Evolutionary conservation across 2,888 invertebrate genomes (phyloP).

Genomic region (Liodrosophila aerea): DNA sequence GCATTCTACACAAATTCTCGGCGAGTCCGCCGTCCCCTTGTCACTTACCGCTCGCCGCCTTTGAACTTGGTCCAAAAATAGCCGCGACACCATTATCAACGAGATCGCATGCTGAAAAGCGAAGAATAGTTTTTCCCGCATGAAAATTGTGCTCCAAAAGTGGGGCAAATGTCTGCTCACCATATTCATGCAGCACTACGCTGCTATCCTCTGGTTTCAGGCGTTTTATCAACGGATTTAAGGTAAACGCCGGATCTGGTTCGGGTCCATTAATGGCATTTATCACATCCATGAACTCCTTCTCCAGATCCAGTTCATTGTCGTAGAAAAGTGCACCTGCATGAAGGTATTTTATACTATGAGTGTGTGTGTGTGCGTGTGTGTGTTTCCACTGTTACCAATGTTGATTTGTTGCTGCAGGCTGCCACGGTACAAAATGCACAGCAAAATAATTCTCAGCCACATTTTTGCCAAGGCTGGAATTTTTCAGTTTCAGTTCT

Average conservation of each 20-base stretch:
- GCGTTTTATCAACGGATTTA: slow-evolving; percentile 74
- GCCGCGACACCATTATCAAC: slow-evolving; percentile 87
- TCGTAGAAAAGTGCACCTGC: slow-evolving; percentile 84
- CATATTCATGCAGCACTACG: slow-evolving; percentile 74
- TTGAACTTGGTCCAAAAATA: slow-evolving; percentile 87
- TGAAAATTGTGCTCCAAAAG: background rate
- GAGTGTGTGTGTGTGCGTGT: background rate
- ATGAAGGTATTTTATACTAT: background rate
- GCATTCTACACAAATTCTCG: slow-evolving; percentile 53
- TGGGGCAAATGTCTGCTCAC: slow-evolving; percentile 57
- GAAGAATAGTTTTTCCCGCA: background rate
- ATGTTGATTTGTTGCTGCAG: slow-evolving; percentile 72
- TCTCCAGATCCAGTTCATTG: slow-evolving; percentile 84
- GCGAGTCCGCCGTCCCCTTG: background rate
- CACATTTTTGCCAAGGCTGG: slow-evolving; percentile 48
- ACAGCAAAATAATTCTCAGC: slow-evolving; percentile 45
- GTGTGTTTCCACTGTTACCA: slow-evolving; percentile 53
- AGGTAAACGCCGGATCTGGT: slow-evolving; percentile 71
- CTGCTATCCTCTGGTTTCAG: slow-evolving; percentile 69
- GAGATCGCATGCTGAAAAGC: slow-evolving; percentile 86
- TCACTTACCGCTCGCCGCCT: slow-evolving; percentile 79
- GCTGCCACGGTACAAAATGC: slow-evolving; percentile 44
- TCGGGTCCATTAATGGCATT: slow-evolving; percentile 80
- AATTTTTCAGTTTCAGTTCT: slow-evolving; percentile 33
- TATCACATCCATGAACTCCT: slow-evolving; percentile 84